Conservation (phyloP, 37 sponge, comb jelly and placozoan genomes). For the Cliona cf. orientalis region DNA sequence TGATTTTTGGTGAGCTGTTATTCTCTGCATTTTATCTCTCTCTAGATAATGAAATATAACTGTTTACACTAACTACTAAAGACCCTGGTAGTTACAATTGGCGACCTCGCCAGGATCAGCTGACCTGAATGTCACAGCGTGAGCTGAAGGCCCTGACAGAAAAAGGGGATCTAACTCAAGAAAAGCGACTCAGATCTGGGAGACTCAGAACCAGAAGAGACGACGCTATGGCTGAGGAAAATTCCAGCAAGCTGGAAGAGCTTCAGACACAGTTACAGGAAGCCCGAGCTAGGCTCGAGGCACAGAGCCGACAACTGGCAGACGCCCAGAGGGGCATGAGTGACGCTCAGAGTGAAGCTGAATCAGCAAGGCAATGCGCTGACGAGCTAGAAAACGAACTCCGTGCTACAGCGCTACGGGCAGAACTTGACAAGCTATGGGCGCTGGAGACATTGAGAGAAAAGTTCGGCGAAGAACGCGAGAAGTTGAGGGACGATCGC, state of each 20-base stretch:
- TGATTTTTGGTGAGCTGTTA: too few relatives aligned
- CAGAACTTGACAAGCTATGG: background rate
- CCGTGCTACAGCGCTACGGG: background rate
- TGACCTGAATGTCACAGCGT: too few relatives aligned
- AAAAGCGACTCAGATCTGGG: background rate
- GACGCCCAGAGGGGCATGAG: background rate
- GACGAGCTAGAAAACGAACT: background rate
- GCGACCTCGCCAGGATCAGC: background rate
- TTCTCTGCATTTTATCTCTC: too few relatives aligned
- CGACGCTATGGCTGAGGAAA: background rate
- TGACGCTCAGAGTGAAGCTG: background rate
- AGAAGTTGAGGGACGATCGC: too few relatives aligned
- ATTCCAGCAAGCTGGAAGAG: background rate
- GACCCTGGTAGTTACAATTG: background rate
- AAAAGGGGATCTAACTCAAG: background rate
- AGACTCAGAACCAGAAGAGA: background rate
- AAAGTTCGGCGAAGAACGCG: background rate
- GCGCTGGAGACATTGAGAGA: background rate
- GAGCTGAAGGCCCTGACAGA: too few relatives aligned
- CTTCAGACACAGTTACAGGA: background rate
- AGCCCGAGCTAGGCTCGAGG: background rate
- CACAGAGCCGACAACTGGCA: background rate
- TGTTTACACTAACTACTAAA: too few relatives aligned
- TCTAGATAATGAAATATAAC: too few relatives aligned
- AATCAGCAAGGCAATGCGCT: background rate